Base-by-base conservation (phyloP, 2,797 vertebrate genomes). In the Acestrorhynchus altus region DNA sequence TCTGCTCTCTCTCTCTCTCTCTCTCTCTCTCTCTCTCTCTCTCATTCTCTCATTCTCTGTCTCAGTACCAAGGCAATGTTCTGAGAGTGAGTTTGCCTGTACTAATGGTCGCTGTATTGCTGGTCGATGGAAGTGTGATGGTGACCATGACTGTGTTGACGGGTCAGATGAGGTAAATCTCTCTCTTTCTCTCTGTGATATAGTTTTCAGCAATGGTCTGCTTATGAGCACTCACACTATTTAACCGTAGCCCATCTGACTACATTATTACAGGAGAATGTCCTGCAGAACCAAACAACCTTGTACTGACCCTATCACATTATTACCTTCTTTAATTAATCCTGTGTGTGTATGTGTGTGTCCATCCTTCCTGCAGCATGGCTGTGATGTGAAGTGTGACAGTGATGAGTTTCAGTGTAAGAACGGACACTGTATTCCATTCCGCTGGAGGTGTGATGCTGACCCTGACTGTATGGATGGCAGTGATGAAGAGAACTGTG, bases 381-480 rank as follows among this genome's bases (percentile, higher is more conserved):
- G 95, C 81, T 99, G 98, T 83, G 95, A 92, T 0, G 91, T 96
- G 0, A 96, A 96, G 85, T 98, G 97, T 6, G 97, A 98, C 81
- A 94, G 90, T 0, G 95, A 98, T 90, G 97, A 98, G 90, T 99
- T 96, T 92, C 95, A 97, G 88, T 99, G 98, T 89, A 95, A 95
- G 89, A 99, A 94, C 0, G 95, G 95, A 1, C 98, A 99, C 90
- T 99, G 98, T 82, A 97, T 99, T 83, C 96, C 98, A 4, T 92
- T 96, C 76, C 96, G 96, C 89, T 99, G 98, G 98, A 93, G 93
- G 46, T 99, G 97, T 1, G 97, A 98, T 0, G 94, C 94, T 0
- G 98, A 99, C 0, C 93, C 96, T 0, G 97, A 99, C 91, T 99
- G 98, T 90, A 96, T 98, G 94, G 98, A 99, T 0, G 95, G 96